Evolutionary conservation across 2,888 invertebrate genomes (phyloP).

Genomic region (Phyto melanocephala): DNA sequence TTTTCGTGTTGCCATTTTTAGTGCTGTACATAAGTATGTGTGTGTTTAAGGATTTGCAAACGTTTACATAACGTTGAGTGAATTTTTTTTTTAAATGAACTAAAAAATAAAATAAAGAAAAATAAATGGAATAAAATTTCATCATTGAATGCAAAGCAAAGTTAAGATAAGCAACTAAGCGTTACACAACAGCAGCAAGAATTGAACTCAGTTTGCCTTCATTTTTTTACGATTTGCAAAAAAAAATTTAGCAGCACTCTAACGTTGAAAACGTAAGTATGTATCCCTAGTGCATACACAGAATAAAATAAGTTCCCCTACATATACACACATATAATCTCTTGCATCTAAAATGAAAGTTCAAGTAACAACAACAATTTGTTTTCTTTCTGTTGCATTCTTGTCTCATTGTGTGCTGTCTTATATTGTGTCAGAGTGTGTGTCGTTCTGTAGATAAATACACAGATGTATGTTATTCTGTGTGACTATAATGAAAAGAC

Average conservation of each 20-base stretch:
- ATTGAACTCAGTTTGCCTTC: conserved; percentile 35
- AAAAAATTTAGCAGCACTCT: neutral
- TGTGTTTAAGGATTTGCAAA: neutral
- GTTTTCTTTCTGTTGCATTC: neutral
- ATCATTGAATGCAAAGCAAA: conserved; percentile 48
- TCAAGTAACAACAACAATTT: conserved; percentile 43
- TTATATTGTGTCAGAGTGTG: neutral
- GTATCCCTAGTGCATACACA: neutral
- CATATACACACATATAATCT: neutral
- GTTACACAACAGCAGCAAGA: neutral
- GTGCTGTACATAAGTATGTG: conserved; percentile 17
- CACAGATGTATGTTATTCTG: too few relatives aligned
- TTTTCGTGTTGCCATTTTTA: conserved; percentile 31
- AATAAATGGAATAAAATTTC: conserved; percentile 9
- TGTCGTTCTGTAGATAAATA: neutral
- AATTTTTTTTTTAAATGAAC: conserved; percentile 7
- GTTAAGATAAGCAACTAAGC: conserved; percentile 15
- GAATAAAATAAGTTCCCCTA: too few relatives aligned
- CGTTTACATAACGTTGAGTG: neutral
- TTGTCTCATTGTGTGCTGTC: neutral
- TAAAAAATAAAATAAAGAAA: neutral
- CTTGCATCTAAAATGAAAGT: conserved; percentile 26
- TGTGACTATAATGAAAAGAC: conserved; percentile 54
- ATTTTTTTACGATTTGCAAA: conserved; percentile 8
- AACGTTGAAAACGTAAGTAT: neutral